Conservation (phyloP, 2,113 vertebrate genomes). For the Podarcis cretensis region DNA sequence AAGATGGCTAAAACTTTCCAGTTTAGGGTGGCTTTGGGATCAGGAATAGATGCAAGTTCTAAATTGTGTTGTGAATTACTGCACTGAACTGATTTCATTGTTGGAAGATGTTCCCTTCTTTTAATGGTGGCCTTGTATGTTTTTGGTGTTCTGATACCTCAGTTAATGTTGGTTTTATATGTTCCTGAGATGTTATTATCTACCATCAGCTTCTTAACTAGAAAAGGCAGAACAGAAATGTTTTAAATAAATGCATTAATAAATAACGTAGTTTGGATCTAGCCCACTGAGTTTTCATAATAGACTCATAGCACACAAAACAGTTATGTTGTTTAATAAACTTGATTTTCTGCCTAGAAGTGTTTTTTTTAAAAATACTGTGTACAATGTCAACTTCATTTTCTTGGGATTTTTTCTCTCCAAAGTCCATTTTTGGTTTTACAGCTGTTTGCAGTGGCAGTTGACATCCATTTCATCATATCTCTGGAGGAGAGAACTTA, state of each 20-base stretch:
- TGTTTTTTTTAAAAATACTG: background rate
- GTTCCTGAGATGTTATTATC: no score
- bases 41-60: background rate
- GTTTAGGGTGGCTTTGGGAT: background rate
- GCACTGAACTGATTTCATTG: background rate
- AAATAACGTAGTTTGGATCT: background rate
- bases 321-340: background rate
- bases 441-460: constrained; percentile 19
- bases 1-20: background rate
- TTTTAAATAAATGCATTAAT: no score
- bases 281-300: background rate
- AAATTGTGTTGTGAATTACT: background rate
- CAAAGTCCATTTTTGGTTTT: constrained; percentile 19
- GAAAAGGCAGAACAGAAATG: no score
- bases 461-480: constrained; percentile 37
- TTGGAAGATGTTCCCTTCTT: background rate
- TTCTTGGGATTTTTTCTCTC: background rate
- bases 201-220: no score
- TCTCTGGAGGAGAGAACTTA: constrained; percentile 41
- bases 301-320: background rate
- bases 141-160: no score
- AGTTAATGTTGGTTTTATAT: no score
- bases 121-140: no score
- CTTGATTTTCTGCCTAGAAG: background rate
- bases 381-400: constrained; percentile 7